These are phyloP conservation scores for Myiotriccus ornatus DNA, from an alignment of 2,797 vertebrate genomes.

Conservation along the genomic window DNA sequence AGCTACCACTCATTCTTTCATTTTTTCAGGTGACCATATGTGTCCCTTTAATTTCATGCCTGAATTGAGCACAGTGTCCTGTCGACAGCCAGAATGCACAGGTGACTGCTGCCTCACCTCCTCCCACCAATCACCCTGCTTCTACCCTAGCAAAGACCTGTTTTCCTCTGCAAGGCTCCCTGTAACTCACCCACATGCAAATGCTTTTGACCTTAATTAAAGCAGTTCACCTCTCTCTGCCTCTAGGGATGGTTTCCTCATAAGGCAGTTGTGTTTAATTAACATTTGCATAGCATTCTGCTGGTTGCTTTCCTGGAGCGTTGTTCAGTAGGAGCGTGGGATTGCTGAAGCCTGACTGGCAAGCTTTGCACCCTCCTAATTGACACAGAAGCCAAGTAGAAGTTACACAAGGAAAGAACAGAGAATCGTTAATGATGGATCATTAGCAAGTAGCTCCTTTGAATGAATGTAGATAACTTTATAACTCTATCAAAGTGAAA, in stretches of 20 bases:
- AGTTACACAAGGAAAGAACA: slow-evolving; percentile 68
- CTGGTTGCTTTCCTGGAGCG: slow-evolving; percentile 53
- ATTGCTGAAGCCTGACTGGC: slow-evolving; percentile 69
- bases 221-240: slow-evolving; percentile 62
- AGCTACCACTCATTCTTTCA: background rate
- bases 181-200: slow-evolving; percentile 56
- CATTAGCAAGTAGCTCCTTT: slow-evolving; percentile 64
- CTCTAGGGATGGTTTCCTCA: slow-evolving; percentile 63
- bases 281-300: slow-evolving; percentile 68
- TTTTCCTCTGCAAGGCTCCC: background rate
- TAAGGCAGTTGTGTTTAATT: slow-evolving; percentile 70
- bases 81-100: background rate
- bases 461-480: slow-evolving; percentile 69
- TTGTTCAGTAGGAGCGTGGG: slow-evolving; percentile 58
- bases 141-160: background rate
- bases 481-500: slow-evolving; percentile 66
- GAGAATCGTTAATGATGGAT: slow-evolving; percentile 64
- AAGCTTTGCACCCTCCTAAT: slow-evolving; percentile 63
- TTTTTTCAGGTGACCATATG: background rate
- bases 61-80: background rate
- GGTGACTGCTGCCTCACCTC: background rate
- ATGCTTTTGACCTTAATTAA: slow-evolving; percentile 66
- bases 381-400: slow-evolving; percentile 66
- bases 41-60: background rate
- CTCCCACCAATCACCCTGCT: background rate